phyloP scores from a whole-genome alignment of 92 coral and sea anemone genomes.

The Epizoanthus ramosus region DNA sequence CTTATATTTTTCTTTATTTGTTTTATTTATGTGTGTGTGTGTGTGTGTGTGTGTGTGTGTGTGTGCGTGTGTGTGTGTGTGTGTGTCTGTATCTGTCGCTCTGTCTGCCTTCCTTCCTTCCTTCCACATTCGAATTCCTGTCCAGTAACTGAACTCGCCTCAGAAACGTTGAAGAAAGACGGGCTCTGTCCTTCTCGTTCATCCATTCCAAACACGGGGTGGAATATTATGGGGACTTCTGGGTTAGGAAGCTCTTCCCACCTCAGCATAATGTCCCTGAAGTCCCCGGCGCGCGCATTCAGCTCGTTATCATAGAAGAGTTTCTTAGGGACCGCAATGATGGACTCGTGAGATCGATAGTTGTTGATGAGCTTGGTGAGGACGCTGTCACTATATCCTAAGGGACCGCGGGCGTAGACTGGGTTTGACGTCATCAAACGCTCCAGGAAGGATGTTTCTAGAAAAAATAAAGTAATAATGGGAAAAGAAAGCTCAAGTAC shows the following conservation, averaged over 20 bases:
- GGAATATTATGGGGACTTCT: slow-evolving; percentile 69
- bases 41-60: too few species aligned
- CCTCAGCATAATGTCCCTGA: slow-evolving; percentile 60
- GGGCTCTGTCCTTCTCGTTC: slow-evolving; percentile 80
- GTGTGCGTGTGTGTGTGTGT: too few species aligned
- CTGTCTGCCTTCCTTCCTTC: too few species aligned
- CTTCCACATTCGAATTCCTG: too few species aligned
- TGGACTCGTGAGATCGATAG: slow-evolving; percentile 81
- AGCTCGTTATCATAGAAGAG: slow-evolving; percentile 74
- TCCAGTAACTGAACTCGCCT: slow-evolving; percentile 9
- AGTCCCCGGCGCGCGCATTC: slow-evolving; percentile 67
- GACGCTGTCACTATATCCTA: slow-evolving; percentile 51
- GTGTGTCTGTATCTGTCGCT: too few species aligned
- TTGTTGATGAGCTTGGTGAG: slow-evolving; percentile 84
- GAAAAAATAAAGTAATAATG: neutral
- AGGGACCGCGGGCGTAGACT: slow-evolving; percentile 53
- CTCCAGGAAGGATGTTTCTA: slow-evolving; percentile 70
- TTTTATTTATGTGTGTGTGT: too few species aligned
- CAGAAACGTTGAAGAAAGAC: slow-evolving; percentile 83
- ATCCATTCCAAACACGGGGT: slow-evolving; percentile 76
- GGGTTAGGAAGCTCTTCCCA: slow-evolving; percentile 82
- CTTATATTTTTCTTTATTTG: too few species aligned
- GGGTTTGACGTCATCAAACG: slow-evolving; percentile 66
- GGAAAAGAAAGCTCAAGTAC: neutral
- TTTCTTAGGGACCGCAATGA: slow-evolving; percentile 76